Evolutionary conservation across 92 coral and sea anemone species (phyloP), one percentile per base, ranked within the genome.

Genomic region (Diadumene lineata): DNA sequence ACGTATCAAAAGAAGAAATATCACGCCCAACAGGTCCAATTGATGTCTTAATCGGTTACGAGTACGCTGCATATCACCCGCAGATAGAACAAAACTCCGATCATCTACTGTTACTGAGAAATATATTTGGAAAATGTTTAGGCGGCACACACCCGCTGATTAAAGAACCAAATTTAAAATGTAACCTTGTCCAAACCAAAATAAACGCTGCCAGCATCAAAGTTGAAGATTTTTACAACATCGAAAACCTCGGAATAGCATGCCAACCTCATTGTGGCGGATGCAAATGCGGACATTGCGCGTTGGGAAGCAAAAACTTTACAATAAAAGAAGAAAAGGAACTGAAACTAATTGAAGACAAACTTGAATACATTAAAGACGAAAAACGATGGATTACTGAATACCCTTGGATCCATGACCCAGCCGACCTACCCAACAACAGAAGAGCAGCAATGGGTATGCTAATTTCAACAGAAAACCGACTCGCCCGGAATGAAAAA

Each of bases 51-150:
- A 87, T 85, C 53, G 87, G 86, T 7, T 89, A 85, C 44, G 87
- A 89, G 50, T 85, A 89, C 50, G 93, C 93, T 8, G 93, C 72
- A 23, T 85, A 46, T 62, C 90, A 85, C 66, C 90, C 90, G 17
- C 82, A 66, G 28, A 56, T 32, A 61, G 83, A 79, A 38, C 86
- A 79, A 70, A 67, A 56, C 7, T 31, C 51, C 18, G 92, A 79
- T 26, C 92, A 87, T 56, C 77, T 87, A 34, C 33, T 87, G 18
- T 60, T 83, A 51, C 73, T 83, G 38, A 71, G 48, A 28, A 87
- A 87, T 63, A 82, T 85, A n/a, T 87, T 86, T 58, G 87, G 91
- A 16, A 51, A 67, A 27, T 83, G 85, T 51, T 29, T 82, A 23
- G 92, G 82, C 2, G 84, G 86, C 19, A 67, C 64, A 13, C 79